Evolutionary conservation across 2,113 vertebrate species (phyloP), one percentile per base, ranked within the genome.

Genomic region (Datnioides undecimradiatus): DNA sequence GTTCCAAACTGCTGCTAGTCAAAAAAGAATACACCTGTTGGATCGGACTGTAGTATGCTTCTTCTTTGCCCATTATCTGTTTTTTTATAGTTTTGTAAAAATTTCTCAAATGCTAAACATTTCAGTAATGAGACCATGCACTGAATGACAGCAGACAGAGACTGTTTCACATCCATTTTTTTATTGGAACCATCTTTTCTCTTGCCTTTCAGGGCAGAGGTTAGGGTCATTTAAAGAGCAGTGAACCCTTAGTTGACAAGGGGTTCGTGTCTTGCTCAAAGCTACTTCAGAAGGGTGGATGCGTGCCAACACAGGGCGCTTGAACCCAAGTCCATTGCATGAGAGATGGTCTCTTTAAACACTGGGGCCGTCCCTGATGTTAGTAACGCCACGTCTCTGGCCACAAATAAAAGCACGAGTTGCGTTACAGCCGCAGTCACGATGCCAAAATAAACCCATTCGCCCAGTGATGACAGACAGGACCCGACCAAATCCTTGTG

Each of bases 351-450:
- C 70, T 71, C 41, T 73, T 72, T 43, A 77, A 21, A 55, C 69
- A 46, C 41, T 41, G 2, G 68, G 66, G 21, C 36, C 21, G 4
- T 48, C 54, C 31, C 66, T 83, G 63, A 81, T 69, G 80, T 73
- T 73, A 6, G 19, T 72, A 81, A 83, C 67, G 66, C 59, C 8
- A 19, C 31, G 43, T 75, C 85, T 73, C 55, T 77, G 82, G 80
- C 76, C 76, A 23, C 85, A 71, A 87, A 86, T 85, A 75, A 88
- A 92, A 84, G 78, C 79, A 69, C n/a, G 74, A 74, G 83, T 84
- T 82, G 67, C 63, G 17, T 83, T 43, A 73, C 64, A 68, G 60
- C 52, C 34, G 16, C 45, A 46, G 68, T 60, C 29, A 16, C 2
- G 25, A 81, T 73, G 82, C 84, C 84, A 84, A 88, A 90, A 54